Evolutionary conservation across 2,888 invertebrate genomes (phyloP).

Genomic region (Anthoptus insignis): DNA sequence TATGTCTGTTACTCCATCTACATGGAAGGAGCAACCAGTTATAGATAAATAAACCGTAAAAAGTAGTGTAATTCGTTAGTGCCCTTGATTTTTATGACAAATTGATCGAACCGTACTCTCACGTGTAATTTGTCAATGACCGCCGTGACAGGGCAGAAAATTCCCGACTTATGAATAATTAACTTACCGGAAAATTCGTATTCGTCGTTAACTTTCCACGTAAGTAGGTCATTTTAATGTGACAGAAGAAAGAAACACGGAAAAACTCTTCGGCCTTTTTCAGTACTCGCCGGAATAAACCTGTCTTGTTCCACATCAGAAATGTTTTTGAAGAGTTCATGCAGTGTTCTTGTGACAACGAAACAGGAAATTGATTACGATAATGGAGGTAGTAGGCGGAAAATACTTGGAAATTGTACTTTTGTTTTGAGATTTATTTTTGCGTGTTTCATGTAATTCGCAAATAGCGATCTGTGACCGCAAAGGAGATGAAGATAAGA

Average conservation of each 20-base stretch:
- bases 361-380: constrained; percentile 26
- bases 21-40: no score
- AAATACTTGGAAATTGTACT: not conserved
- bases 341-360: constrained; percentile 15
- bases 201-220: constrained; percentile 57
- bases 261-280: constrained; percentile 61
- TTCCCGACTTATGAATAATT: constrained; percentile 81
- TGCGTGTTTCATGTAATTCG: no score
- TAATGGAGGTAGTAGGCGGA: constrained; percentile 12
- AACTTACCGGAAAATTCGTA: constrained; percentile 72
- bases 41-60: no score
- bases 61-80: not conserved
- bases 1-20: no score
- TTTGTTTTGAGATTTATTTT: not conserved
- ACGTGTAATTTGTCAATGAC: constrained; percentile 81
- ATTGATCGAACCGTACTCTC: constrained; percentile 62
- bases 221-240: constrained; percentile 66
- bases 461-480: no score
- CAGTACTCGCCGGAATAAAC: constrained; percentile 26
- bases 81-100: constrained; percentile 53
- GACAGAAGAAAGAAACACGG: constrained; percentile 61
- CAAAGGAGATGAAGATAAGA: no score
- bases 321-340: constrained; percentile 24
- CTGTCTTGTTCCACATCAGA: constrained; percentile 25
- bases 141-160: constrained; percentile 72